A percentile compares a stretch with the other conserved stretches of the same genome.
Conservation (phyloP, 2,113 vertebrate genomes). For the Microtus pennsylvanicus region DNA sequence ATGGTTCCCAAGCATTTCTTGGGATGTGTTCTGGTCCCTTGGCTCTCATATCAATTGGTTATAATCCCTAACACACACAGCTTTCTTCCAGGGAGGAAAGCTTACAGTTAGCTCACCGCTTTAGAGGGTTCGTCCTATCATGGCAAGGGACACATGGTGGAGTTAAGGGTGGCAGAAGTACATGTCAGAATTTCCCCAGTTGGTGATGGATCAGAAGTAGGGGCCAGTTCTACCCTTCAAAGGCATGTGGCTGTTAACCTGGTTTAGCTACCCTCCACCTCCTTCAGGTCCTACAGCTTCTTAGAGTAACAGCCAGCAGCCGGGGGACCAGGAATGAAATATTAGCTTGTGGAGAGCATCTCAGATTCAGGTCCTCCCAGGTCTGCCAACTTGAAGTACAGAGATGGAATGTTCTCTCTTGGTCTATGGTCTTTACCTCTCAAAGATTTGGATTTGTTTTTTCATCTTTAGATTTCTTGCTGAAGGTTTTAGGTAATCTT, state of each 20-base stretch:
- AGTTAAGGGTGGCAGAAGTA: neutral
- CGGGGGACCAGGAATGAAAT: neutral
- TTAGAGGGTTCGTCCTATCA: neutral
- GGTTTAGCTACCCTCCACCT: neutral
- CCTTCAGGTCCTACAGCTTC: neutral
- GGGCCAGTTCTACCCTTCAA: neutral
- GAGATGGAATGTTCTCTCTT: neutral
- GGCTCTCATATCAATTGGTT: neutral
- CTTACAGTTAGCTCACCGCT: neutral
- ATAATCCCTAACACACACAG: neutral
- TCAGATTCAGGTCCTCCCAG: neutral
- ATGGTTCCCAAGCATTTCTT: neutral
- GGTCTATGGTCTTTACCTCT: neutral
- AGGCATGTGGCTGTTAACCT: neutral
- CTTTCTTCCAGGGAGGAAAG: neutral
- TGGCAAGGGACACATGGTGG: neutral
- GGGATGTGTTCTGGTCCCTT: neutral
- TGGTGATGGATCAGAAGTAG: no score
- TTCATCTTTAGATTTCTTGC: neutral
- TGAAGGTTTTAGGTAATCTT: constrained; percentile 11
- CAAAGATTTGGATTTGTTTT: neutral
- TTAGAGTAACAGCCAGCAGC: no score
- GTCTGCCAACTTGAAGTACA: neutral
- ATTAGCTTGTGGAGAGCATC: neutral
- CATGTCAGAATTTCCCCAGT: no score